These are phyloP conservation scores for Drosophila prolongata DNA, from an alignment of 2,888 invertebrate species.

Conservation along the genomic window DNA sequence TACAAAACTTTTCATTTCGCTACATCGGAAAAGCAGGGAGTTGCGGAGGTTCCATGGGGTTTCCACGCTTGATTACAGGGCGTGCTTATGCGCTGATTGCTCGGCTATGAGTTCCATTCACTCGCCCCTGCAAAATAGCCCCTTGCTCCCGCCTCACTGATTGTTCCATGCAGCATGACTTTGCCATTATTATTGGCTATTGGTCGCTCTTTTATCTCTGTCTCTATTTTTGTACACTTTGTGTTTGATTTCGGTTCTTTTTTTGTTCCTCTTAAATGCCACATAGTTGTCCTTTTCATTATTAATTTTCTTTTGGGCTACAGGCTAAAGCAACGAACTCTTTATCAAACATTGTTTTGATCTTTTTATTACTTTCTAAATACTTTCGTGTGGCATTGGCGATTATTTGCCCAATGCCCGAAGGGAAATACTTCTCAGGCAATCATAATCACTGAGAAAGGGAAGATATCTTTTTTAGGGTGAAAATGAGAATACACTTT, in stretches of 20 bases:
- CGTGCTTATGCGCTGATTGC: slow-evolving; percentile 79
- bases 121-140: slow-evolving; percentile 13
- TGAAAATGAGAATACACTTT: slow-evolving; percentile 11
- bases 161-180: slow-evolving; percentile 53
- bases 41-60: slow-evolving; percentile 12
- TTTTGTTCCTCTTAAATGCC: slow-evolving; percentile 36
- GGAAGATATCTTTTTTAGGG: slow-evolving; percentile 11
- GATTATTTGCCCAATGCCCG: slow-evolving; percentile 64
- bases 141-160: slow-evolving; percentile 23
- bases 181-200: slow-evolving; percentile 74
- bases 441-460: slow-evolving; percentile 48
- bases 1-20: slow-evolving; percentile 83
- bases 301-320: slow-evolving; percentile 64
- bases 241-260: slow-evolving; percentile 51
- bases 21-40: slow-evolving; percentile 44
- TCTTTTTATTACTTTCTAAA: slow-evolving; percentile 81
- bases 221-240: slow-evolving; percentile 22
- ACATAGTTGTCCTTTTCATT: slow-evolving; percentile 75
- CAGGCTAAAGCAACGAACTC: slow-evolving; percentile 40
- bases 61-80: slow-evolving; percentile 73
- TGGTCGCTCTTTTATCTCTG: slow-evolving; percentile 44
- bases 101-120: slow-evolving; percentile 62
- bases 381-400: slow-evolving; percentile 63
- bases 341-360: slow-evolving; percentile 67
- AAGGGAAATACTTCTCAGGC: slow-evolving; percentile 57